phyloP scores from a whole-genome alignment of 2,888 invertebrate genomes.

The Acleris literana region DNA sequence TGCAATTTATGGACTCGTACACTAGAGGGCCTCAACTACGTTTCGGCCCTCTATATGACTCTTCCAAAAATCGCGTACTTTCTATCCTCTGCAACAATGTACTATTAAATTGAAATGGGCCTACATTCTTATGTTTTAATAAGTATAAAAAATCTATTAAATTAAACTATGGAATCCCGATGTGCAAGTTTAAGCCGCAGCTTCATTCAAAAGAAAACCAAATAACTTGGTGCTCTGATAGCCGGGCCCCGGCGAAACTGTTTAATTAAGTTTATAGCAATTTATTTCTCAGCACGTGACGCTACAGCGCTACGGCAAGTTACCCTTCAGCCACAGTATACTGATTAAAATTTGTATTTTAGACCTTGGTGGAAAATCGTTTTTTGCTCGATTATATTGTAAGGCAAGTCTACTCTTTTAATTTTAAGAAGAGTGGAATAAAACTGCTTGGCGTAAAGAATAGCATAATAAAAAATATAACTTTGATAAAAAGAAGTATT shows the following conservation, averaged over 20 bases:
- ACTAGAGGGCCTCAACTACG: too few relatives aligned
- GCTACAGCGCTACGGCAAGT: conserved; percentile 46
- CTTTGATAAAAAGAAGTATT: too few relatives aligned
- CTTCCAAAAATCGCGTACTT: too few relatives aligned
- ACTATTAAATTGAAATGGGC: too few relatives aligned
- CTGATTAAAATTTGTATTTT: conserved; percentile 10
- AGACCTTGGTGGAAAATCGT: background rate
- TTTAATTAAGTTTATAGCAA: conserved; percentile 70
- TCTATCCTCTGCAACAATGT: too few relatives aligned
- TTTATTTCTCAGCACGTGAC: conserved; percentile 68
- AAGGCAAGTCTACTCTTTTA: background rate
- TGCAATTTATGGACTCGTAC: too few relatives aligned
- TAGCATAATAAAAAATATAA: too few relatives aligned
- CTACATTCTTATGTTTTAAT: too few relatives aligned
- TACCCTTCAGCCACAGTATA: conserved; percentile 44
- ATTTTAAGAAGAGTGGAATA: background rate
- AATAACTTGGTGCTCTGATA: conserved; percentile 6
- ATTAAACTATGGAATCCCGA: too few relatives aligned
- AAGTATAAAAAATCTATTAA: too few relatives aligned
- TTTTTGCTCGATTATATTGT: background rate
- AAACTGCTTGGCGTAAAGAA: too few relatives aligned
- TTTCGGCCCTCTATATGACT: too few relatives aligned
- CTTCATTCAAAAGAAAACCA: conserved; percentile 25
- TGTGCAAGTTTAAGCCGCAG: background rate
- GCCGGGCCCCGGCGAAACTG: conserved; percentile 46